Evolutionary conservation across 1,140 invertebrate species (phyloP).

Genomic region (Stratiolaelaps scimitus): DNA sequence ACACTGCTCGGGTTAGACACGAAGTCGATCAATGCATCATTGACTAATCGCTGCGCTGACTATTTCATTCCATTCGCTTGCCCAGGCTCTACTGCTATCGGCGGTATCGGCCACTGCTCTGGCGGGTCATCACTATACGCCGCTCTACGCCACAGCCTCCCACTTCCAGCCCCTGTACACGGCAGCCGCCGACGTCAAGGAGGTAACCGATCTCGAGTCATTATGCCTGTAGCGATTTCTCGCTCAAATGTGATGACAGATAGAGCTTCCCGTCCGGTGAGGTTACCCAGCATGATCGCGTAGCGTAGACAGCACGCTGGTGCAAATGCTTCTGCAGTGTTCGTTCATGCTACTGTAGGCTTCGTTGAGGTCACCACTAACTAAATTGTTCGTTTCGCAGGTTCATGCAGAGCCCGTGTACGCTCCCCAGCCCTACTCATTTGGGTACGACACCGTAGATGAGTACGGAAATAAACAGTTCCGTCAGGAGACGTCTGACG

Average conservation of each 20-base stretch:
- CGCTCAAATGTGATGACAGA: no score
- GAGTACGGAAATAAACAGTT: slow-evolving; percentile 35
- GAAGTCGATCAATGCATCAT: no score
- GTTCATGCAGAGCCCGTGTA: slow-evolving; percentile 17
- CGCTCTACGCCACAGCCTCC: not conserved
- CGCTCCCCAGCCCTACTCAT: slow-evolving; percentile 33
- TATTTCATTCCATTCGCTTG: not conserved
- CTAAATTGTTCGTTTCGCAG: no score
- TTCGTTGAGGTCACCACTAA: no score
- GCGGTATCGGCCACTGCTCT: slow-evolving; percentile 7
- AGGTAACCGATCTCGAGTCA: not conserved
- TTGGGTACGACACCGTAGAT: slow-evolving; percentile 34
- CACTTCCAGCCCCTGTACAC: slow-evolving; percentile 11
- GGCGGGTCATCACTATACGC: slow-evolving; percentile 14
- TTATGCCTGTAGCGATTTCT: no score
- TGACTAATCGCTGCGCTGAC: no score
- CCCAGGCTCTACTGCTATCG: slow-evolving; percentile 2
- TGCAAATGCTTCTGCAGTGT: no score
- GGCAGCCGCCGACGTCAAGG: slow-evolving; percentile 18
- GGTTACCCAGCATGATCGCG: no score
- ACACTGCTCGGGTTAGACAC: no score
- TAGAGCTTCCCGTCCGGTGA: no score
- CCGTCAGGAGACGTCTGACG: slow-evolving; percentile 34
- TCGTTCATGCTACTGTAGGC: no score
- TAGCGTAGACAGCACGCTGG: no score